Evolutionary conservation across 2,888 invertebrate genomes (phyloP).

Genomic region (Autographa gamma): DNA sequence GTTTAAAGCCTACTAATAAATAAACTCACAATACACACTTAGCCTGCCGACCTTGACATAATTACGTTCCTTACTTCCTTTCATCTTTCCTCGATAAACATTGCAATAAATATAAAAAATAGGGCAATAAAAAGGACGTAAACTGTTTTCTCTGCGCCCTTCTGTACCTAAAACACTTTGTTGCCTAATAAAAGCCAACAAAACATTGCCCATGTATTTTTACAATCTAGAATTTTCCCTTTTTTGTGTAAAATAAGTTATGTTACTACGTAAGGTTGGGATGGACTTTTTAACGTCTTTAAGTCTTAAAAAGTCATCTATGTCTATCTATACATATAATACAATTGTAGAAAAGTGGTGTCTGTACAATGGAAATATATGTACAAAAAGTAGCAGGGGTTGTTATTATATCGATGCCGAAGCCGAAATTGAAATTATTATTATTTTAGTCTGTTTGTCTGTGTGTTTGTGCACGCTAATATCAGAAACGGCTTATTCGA

Average conservation of each 20-base stretch:
- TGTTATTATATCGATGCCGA: too few species aligned
- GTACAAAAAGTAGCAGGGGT: too few species aligned
- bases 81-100: slow-evolving; percentile 50
- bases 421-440: too few species aligned
- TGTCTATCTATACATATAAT: too few species aligned
- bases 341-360: too few species aligned
- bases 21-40: not conserved
- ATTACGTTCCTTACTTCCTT: slow-evolving; percentile 22
- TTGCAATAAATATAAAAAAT: slow-evolving; percentile 59
- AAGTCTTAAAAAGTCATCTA: too few species aligned
- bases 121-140: slow-evolving; percentile 53
- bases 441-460: too few species aligned
- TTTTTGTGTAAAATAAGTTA: not conserved
- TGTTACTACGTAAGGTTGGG: not conserved
- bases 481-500: too few species aligned
- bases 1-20: not conserved
- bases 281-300: too few species aligned
- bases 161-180: slow-evolving; percentile 23
- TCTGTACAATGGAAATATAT: too few species aligned
- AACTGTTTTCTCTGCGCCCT: slow-evolving; percentile 44
- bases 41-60: slow-evolving; percentile 23
- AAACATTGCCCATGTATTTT: slow-evolving; percentile 27
- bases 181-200: slow-evolving; percentile 27
- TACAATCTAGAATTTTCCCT: slow-evolving; percentile 15
- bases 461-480: too few species aligned